Base-by-base conservation (phyloP, 2,113 vertebrate species). In the Cyanistes caeruleus region DNA sequence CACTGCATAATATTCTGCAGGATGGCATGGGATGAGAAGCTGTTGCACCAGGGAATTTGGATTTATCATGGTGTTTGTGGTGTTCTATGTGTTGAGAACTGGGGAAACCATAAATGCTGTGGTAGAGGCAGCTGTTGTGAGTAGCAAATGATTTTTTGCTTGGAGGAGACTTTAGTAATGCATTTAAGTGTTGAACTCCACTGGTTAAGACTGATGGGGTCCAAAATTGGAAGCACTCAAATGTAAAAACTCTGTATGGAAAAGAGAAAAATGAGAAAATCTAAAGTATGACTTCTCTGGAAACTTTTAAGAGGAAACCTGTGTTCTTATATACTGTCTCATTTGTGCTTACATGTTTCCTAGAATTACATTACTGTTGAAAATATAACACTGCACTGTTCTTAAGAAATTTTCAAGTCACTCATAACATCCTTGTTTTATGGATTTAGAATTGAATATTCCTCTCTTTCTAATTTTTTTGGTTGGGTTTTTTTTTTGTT, bases 11-110 rank as follows among this genome's bases (percentile, higher is more conserved):
- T 18, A 31, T 35, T 46, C 49, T 41, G 24, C 62, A 86, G 70
- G 37, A 33, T 76, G 37, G 23, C 44, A 56, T 5, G 83, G 68
- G 49, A 44, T 58, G 72, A 83, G 74, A 69, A 60, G 25, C 17
- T 65, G 53, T 72, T 87, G 62, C 46, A 83, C 23, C 3, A 3
- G 4, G 3, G 81, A 83, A 72, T 89, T 60, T 65, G 33, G 73
- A 18, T 94, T 90, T 75, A 18, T 70, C 62, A 18, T 88, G 49
- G 65, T 74, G 39, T 69, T 96, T 95, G 87, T 95, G 79, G 91
- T 91, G 78, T 72, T 43, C 31, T 77, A 13, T 77, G 74, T 56
- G 59, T 31, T 23, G 68, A 43, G 23, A 90, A 49, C 11, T 80
- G 73, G 44, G 49, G 41, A 91, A 93, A 56, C 24, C 76, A 48